Base-by-base conservation (phyloP, 1,140 invertebrate species). In the Neomicropteryx cornuta region DNA sequence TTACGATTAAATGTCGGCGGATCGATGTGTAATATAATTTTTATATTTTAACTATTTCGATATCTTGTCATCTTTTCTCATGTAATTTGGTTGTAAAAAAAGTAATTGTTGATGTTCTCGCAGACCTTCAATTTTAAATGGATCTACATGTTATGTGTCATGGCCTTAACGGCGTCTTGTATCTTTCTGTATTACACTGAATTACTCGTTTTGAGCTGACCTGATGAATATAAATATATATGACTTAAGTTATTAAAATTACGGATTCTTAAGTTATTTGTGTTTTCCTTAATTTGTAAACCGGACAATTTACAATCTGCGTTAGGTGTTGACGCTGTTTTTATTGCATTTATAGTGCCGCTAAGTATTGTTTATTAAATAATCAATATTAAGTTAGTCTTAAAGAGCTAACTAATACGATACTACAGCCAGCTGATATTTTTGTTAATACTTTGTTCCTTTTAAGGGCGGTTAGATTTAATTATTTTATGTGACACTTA, bases 231-330 rank as follows among this genome's bases (percentile, higher is more conserved):
- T 67, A 69, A 68, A 69, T 69, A 69, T 69, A 67, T 69, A 67
- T 69, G 66, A 69, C 62, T 69, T 69, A 69, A 69, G 66, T 69
- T 69, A 69, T 69, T 69, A 69, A 69, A 69, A 69, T 65, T 69
- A 69, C 60, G 62, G 64, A 62, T 66, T 69, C 63, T 69, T 67
- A 66, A 68, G 62, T 69, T 68, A 66, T 61, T 78, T 72, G 71
- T 75, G 74, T 72, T 72, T 72, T 71, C 69, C 69, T 73, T 64
- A 6, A 17, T 3, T 18, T 11, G 21, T 3, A 18, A 19, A 4
- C 18, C 21, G 13, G 18, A 32, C n/a, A 5, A 5, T 8, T 32
- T 32, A 14, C 13, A 6, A 14, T 32, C 13, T 14, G 14, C 3
- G 28, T 3, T 11, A 3, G n/a, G 18, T 33, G 18, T 14, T 17